phyloP scores from a whole-genome alignment of 2,888 invertebrate species.

The Melanotus villosus region DNA sequence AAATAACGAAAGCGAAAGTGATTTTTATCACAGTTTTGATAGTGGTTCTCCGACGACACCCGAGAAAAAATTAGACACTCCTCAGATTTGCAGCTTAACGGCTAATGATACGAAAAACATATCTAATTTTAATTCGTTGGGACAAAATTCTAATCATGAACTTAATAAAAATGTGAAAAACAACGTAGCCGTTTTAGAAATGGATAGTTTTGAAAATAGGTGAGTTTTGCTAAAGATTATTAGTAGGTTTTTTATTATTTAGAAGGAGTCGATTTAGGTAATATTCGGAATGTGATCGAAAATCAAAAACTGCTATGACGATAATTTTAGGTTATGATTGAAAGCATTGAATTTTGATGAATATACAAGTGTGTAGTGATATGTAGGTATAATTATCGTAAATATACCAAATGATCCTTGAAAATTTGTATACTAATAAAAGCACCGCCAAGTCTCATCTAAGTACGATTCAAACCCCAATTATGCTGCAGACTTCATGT shows the following conservation, averaged over 20 bases:
- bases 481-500: too few relatives aligned
- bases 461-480: too few relatives aligned
- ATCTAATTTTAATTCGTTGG: constrained; percentile 57
- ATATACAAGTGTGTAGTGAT: too few relatives aligned
- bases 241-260: constrained; percentile 1
- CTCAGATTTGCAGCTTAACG: not conserved
- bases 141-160: constrained; percentile 50
- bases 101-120: constrained; percentile 40
- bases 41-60: constrained; percentile 32
- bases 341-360: too few relatives aligned
- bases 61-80: constrained; percentile 28
- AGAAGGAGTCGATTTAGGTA: not conserved
- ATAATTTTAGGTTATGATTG: too few relatives aligned
- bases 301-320: too few relatives aligned
- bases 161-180: constrained; percentile 26
- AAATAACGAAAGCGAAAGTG: constrained; percentile 32
- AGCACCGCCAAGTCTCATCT: too few relatives aligned
- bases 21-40: constrained; percentile 42
- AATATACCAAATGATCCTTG: too few relatives aligned
- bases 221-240: constrained; percentile 56
- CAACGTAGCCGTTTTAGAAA: constrained; percentile 56
- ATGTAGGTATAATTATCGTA: too few relatives aligned
- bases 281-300: not conserved
- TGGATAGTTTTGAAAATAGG: constrained; percentile 62
- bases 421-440: too few relatives aligned